Evolutionary conservation across 2,113 vertebrate species (phyloP), one percentile per base, ranked within the genome.

Genomic region (Chaetura pelagica): DNA sequence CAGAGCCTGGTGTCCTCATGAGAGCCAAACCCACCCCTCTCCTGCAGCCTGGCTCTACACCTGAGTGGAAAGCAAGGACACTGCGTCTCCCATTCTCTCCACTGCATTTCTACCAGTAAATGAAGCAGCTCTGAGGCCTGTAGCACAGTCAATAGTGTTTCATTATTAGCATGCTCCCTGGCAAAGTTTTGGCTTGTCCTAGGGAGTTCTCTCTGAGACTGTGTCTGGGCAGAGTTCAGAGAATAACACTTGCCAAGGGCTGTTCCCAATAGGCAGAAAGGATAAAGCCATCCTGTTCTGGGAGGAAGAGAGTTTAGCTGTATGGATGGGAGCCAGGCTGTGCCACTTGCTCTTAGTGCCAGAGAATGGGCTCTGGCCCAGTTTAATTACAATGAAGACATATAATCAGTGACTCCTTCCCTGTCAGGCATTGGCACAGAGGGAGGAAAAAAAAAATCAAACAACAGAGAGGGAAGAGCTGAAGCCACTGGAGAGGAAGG

Each of bases 341-440:
- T 94, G 95, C 94, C 95, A 94, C 95, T 96, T 92, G 91, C 80
- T 96, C 69, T 63, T 32, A 42, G 80, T 93, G 93, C 96, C 93
- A 96, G 73, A 62, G 5, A 92, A 92, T 68, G 91, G 93, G 93
- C 94, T 93, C 83, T 87, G 94, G 80, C 94, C 89, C 93, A 93
- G 95, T 95, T 95, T 94, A 97, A 95, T 95, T 96, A 97, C 93
- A 96, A 97, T 96, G 86, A 97, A 97, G 96, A 97, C 93, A 78
- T 96, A 95, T 91, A 96, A 97, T 96, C 91, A 90, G 91, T 72
- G 69, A 87, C 49, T 90, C 72, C 68, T 96, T 85, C 84, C 95
- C 96, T 96, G 95, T 93, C 93, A 95, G 80, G n/a, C 5, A 0
- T 10, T 97, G 94, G 95, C 96, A 87, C 48, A 0, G 6, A 49